Conservation (phyloP, 2,113 vertebrate genomes). For the Oxyruncus cristatus region DNA sequence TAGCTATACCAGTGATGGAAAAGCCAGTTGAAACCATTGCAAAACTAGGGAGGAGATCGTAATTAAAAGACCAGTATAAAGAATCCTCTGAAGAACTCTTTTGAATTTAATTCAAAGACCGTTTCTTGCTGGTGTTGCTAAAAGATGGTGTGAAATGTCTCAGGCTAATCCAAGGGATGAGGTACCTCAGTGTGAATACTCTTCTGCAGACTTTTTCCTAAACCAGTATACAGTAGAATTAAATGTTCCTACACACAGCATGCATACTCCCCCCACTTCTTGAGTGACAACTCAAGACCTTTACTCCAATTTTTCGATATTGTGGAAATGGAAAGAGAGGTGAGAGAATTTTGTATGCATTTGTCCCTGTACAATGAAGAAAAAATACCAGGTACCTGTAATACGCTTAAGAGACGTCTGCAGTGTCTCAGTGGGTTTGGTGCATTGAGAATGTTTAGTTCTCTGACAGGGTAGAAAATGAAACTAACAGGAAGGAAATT, state of each 20-base stretch:
- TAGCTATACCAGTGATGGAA: constrained; percentile 56
- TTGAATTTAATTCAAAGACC: constrained; percentile 60
- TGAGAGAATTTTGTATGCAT: not conserved
- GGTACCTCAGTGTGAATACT: not conserved
- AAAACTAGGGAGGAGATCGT: constrained; percentile 65
- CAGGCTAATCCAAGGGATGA: not conserved
- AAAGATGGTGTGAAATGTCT: not conserved
- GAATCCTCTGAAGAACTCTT: constrained; percentile 56
- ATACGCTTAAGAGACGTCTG: not conserved
- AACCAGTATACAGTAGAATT: not conserved
- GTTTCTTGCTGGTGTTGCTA: not conserved
- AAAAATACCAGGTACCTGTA: not conserved
- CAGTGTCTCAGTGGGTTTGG: not conserved
- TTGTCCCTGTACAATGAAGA: not conserved
- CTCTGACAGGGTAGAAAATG: not conserved
- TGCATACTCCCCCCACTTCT: not conserved
- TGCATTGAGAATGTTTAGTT: not conserved
- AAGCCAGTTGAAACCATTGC: constrained; percentile 48
- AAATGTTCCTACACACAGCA: not conserved
- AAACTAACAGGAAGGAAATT: not conserved
- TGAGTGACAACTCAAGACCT: not conserved
- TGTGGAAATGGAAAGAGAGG: not conserved
- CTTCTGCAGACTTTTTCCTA: not conserved
- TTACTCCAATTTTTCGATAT: not conserved
- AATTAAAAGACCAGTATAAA: constrained; percentile 28